Conservation (phyloP, 1,140 invertebrate genomes). For the Saxidomus purpurata region DNA sequence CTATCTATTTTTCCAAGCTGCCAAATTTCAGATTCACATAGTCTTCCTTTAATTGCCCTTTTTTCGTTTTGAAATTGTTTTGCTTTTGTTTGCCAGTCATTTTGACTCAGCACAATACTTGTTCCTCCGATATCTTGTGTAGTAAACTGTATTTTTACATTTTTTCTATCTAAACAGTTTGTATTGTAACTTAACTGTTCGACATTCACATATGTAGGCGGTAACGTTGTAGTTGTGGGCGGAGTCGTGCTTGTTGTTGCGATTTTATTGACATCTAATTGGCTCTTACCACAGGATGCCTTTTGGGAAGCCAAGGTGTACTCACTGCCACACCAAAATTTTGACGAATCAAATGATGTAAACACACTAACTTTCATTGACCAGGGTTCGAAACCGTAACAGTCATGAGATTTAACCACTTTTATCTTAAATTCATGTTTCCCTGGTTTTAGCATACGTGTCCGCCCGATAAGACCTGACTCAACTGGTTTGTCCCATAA, state of each 20-base stretch:
- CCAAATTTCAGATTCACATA: slow-evolving; percentile 56
- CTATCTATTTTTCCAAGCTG: slow-evolving; percentile 48
- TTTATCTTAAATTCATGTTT: slow-evolving; percentile 42
- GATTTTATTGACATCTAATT: not conserved
- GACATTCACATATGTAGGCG: slow-evolving; percentile 22
- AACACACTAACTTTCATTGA: slow-evolving; percentile 32
- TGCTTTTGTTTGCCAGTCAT: not conserved
- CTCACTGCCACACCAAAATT: slow-evolving; percentile 31
- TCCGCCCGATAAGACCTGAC: slow-evolving; percentile 37
- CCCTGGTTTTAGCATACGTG: slow-evolving; percentile 39
- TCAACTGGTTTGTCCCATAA: not conserved
- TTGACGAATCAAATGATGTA: slow-evolving; percentile 17
- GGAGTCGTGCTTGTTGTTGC: not conserved
- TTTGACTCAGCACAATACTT: slow-evolving; percentile 5
- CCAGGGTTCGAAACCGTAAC: slow-evolving; percentile 52
- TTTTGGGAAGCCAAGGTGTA: not conserved
- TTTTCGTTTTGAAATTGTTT: not conserved
- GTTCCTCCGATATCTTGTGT: slow-evolving; percentile 20
- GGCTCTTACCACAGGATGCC: not conserved
- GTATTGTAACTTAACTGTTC: slow-evolving; percentile 23
- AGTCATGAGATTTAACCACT: slow-evolving; percentile 41
- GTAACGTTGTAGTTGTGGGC: slow-evolving; percentile 34
- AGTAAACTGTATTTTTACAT: slow-evolving; percentile 46
- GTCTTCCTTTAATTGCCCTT: not conserved
- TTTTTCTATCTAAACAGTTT: slow-evolving; percentile 49